Base-by-base conservation (phyloP, 2,113 vertebrate species). In the Lophius piscatorius region DNA sequence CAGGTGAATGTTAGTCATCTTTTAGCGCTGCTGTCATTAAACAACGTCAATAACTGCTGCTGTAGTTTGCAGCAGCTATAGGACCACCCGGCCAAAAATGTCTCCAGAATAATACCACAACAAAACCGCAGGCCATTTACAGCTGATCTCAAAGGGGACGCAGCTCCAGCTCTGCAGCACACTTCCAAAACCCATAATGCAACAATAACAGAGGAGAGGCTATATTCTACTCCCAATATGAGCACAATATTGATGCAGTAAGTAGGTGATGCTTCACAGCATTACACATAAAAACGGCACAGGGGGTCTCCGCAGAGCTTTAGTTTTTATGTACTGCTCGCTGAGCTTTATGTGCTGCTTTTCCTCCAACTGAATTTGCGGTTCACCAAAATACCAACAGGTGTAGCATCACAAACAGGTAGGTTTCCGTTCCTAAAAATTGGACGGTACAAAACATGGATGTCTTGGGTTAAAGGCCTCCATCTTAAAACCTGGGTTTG, bases 71-170 rank as follows among this genome's bases (percentile, higher is more conserved):
- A 24, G 48, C 9, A 9, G 47, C 55, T 34, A 36, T 40, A 67
- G 33, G 38, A 31, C 26, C 22, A 18, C 11, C 9, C 0, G 8
- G 18, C 51, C 69, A 35, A 50, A 73, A 74, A 83, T 79, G 82
- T 34, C n/a, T 36, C 40, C 14, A 34, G 22, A 73, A 46, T 35
- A 49, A 83, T 2, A 65, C 42, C 66, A 69, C 60, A 70, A 72
- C 63, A 60, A 68, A 78, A 63, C 64, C 61, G 2, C 63, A 63
- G 54, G 28, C 59, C 54, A 41, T 23, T 79, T 61, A 40, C 62
- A 75, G 64, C 69, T 34, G 44, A 63, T 61, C 52, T 48, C 71
- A 57, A 49, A 3, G 60, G 71, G 40, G 45, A 69, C 31, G 4
- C 47, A 4, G 1, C 45, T 16, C 4, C 9, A 2, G 22, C 20